Base-by-base conservation (phyloP, 2,888 invertebrate species). In the Nasonia oneida region DNA sequence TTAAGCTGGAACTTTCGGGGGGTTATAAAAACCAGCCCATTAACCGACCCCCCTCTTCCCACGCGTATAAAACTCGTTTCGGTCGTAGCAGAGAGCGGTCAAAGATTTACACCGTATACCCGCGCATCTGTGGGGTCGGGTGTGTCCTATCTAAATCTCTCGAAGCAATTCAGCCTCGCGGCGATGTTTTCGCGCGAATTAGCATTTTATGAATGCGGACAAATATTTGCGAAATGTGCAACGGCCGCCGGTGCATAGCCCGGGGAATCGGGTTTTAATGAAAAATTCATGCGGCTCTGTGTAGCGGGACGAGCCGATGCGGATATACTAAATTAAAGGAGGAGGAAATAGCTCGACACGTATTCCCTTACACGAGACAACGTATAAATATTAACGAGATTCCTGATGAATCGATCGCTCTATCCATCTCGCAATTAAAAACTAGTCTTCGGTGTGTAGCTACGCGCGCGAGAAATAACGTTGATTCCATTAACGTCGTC, bases 81-180 rank as follows among this genome's bases (percentile, higher is more conserved):
- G n/a, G 6, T 4, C 6, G 53, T 3, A n/a, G 57, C 2, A 61
- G 0, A 61, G 0, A 61, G n/a, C 47, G 47, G n/a, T 67, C 67
- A 75, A 42, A 70, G 79, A 79, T 79, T 78, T 67, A 47, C 47
- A 67, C 33, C 61, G 29, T 64, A 64, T 39, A 10, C 15, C 23
- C 23, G 29, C 70, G 76, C 70, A 53, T 53, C 14, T n/a, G 39
- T 12, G 5, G 14, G n/a, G 3, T 29, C 14, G 33, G 14, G n/a
- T 76, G 83, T 83, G 77, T 39, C 71, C 57, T 83, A 77, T 83
- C 77, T 83, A 33, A 71, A 83, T 83, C 83, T 83, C n/a, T 29
- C 18, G 5, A 4, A 76, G 67, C 53, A 61, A 39, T 67, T 67
- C 64, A 67, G 64, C 67, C 29, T 33, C 67, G 67, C n/a, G 29